These are phyloP conservation scores for Noctua pronuba DNA, from an alignment of 2,888 invertebrate species.

Conservation along the genomic window DNA sequence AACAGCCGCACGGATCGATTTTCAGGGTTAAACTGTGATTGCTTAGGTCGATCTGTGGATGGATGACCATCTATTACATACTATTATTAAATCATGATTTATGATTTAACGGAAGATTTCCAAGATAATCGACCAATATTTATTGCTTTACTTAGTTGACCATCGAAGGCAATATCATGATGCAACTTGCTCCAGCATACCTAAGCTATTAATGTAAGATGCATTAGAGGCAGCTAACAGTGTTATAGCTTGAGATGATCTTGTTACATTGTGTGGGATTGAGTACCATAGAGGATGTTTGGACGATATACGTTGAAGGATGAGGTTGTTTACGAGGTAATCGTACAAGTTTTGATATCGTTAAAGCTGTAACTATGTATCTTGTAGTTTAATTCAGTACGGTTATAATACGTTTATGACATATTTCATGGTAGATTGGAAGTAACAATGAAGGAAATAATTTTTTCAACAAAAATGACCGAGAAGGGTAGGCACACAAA, in stretches of 20 bases:
- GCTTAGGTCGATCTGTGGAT: no score
- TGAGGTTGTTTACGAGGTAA: conserved; percentile 46
- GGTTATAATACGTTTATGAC: not conserved
- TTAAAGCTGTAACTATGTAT: conserved; percentile 28
- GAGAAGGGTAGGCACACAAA: no score
- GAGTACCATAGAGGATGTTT: not conserved
- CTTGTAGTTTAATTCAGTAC: conserved; percentile 10
- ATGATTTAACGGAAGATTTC: no score
- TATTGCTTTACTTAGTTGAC: no score
- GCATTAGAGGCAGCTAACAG: not conserved
- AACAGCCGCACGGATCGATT: no score
- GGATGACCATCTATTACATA: no score
- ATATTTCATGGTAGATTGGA: not conserved
- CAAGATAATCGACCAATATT: no score
- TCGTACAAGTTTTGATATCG: conserved; percentile 45
- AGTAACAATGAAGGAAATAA: not conserved
- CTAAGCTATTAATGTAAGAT: not conserved
- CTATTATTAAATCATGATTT: no score
- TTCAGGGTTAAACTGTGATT: no score
- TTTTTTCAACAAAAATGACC: no score
- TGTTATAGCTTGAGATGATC: conserved; percentile 1
- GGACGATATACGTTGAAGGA: not conserved
- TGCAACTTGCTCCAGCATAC: not conserved
- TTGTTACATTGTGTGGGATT: conserved; percentile 29
- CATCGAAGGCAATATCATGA: not conserved